Base-by-base conservation (phyloP, 2,888 invertebrate species). In the Cheiracanthium punctorium region DNA sequence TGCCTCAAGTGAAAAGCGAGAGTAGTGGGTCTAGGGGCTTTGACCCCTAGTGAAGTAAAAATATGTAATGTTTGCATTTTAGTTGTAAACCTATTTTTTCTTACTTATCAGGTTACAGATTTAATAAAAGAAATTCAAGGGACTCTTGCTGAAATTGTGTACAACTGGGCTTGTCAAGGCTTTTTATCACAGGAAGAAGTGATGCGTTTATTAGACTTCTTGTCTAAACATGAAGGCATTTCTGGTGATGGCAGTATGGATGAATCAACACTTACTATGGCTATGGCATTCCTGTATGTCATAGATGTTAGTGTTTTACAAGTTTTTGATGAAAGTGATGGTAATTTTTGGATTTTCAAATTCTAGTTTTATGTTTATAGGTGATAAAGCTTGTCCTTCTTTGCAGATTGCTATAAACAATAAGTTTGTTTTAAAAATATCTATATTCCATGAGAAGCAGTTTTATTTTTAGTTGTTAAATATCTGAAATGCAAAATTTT, bases 251-350 rank as follows among this genome's bases (percentile, higher is more conserved):
- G 96, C 1, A 94, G 94, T 14, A 93, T 97, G 29, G 96, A 96
- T 91, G 94, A 95, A 90, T 95, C 96, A 0, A 95, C 95, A 0
- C 91, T 97, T 1, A 95, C 95, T 0, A 92, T 98, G 37, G 93
- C 96, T 88, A 95, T 97, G 95, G 95, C 97, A 0, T 92, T 97
- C 64, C 91, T 98, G 1, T 96, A 96, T 91, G 95, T 96, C 0
- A 92, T 97, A 80, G 97, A 98, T 92, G 93, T 97, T 12, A 96
- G 96, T 89, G 93, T 96, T 29, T 92, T 97, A 28, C 90, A 90
- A 28, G 91, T 91, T 29, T 89, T 90, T 71, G 92, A 91, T 77
- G 91, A 92, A 82, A 89, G 89, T 84, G 91, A 91, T 90, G 91
- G 92, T 92, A 87, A 87, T 89, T 41, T 17, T 17, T 48, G 12